Conservation (phyloP, 2,888 invertebrate species). For the Andrena minutula region DNA sequence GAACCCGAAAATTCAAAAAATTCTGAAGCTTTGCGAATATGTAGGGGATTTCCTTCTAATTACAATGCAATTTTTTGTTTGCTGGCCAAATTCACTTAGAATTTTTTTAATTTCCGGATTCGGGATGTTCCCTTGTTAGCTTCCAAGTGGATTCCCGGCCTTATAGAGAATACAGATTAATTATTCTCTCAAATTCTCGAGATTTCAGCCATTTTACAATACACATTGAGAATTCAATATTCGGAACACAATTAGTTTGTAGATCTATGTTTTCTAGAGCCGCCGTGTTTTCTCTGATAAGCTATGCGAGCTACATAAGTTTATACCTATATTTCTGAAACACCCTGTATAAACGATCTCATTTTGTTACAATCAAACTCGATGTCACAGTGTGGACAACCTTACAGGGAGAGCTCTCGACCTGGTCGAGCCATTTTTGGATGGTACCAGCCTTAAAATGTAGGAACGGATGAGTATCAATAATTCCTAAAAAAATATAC, state of each 20-base stretch:
- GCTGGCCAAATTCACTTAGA: no score
- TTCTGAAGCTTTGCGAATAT: no score
- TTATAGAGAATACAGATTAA: no score
- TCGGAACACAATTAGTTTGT: background rate
- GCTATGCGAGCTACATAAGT: no score
- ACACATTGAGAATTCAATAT: background rate
- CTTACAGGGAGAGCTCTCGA: background rate
- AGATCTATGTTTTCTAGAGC: background rate
- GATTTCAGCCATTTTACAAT: no score
- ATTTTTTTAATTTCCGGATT: no score
- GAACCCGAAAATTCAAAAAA: no score
- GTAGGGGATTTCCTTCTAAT: no score
- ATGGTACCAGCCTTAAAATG: background rate
- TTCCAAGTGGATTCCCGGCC: no score
- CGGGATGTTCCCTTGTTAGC: no score
- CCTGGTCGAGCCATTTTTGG: background rate
- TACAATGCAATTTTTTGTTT: no score
- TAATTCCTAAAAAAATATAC: background rate
- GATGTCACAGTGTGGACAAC: background rate
- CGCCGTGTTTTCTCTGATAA: background rate
- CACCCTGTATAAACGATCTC: background rate
- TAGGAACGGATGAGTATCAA: background rate
- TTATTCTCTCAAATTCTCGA: no score
- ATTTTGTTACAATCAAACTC: slow-evolving; percentile 9
- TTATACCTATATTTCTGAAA: background rate